phyloP scores from a whole-genome alignment of 2,888 invertebrate species.

The Synergus laeviventris region DNA sequence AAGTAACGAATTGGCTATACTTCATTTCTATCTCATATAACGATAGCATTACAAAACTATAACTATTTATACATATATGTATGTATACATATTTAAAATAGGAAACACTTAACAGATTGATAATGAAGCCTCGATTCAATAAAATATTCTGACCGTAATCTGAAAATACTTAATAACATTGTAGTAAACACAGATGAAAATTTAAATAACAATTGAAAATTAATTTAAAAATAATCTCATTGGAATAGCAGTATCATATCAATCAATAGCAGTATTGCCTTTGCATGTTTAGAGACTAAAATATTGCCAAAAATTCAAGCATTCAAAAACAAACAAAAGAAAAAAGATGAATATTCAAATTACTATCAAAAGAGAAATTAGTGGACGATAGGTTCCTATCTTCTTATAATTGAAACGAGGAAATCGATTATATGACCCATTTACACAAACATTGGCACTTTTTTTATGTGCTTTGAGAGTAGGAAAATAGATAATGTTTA shows the following conservation, averaged over 20 bases:
- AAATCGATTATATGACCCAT: conserved; percentile 24
- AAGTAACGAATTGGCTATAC: conserved; percentile 46
- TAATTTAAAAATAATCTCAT: background rate
- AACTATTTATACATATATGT: conserved; percentile 42
- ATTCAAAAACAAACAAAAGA: background rate
- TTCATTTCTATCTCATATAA: conserved; percentile 43
- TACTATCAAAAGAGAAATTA: background rate
- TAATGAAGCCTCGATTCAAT: conserved; percentile 3
- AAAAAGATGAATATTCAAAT: background rate
- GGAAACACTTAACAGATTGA: conserved; percentile 19
- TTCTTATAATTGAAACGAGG: background rate
- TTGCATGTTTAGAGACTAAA: background rate
- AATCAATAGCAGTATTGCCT: no score
- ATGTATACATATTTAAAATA: conserved; percentile 38
- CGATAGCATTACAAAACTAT: conserved; percentile 45
- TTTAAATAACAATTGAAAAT: background rate
- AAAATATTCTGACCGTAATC: conserved; percentile 1
- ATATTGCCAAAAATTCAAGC: no score
- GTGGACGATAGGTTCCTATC: conserved; percentile 1
- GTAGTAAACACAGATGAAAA: background rate
- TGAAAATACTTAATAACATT: background rate
- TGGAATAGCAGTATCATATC: background rate
- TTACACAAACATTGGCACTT: conserved; percentile 34
- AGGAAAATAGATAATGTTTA: conserved; percentile 17
- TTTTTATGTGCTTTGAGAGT: conserved; percentile 6